Evolutionary conservation across 2,888 invertebrate genomes (phyloP), one percentile per base, ranked within the genome.

Genomic region (Kryphioiulus occultus): DNA sequence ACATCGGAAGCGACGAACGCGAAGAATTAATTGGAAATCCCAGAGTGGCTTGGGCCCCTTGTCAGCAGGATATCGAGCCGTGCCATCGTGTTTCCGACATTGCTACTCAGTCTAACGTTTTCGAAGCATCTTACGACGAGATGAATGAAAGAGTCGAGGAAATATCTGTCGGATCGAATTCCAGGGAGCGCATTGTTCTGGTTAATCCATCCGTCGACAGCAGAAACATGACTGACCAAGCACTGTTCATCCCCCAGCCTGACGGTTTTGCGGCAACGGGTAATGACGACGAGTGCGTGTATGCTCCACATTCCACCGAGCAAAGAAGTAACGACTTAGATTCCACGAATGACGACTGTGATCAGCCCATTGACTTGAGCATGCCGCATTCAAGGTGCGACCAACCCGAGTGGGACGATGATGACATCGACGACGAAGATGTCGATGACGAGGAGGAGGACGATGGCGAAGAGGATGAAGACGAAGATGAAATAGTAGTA

Each of bases 1-100:
- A 44, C 44, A 12, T 1, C 15, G 12, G 44, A 12, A 44, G 12
- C 85, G 85, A 85, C 32, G 87, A 84, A 42, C 30, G 53, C n/a
- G 88, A 88, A 30, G 88, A 88, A 84, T 59, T 88, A 12, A 88
- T 88, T 82, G 88, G 88, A 32, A 88, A 88, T 84, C 88, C 85
- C 5, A 85, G 85, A 32, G 85, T 85, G 15, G 85, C 39, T 7
- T 85, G 85, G 85, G 26, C 30, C 32, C 17, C 85, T 15, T 32
- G 30, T 12, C 82, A 17, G 82, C 82, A 82, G 19, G 12, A 82
- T 17, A 12, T 26, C 26, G 82, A 32, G 10, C 12, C 26, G 9
- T 3, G 82, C 19, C 26, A 30, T 12, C 26, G 1, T 19, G 82
- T 7, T 19, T 17, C 30, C 26, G 30, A 26, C 82, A 82, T 12